These are phyloP conservation scores for Rhysida immarginata DNA, from an alignment of 1,140 invertebrate genomes.

Conservation along the genomic window DNA sequence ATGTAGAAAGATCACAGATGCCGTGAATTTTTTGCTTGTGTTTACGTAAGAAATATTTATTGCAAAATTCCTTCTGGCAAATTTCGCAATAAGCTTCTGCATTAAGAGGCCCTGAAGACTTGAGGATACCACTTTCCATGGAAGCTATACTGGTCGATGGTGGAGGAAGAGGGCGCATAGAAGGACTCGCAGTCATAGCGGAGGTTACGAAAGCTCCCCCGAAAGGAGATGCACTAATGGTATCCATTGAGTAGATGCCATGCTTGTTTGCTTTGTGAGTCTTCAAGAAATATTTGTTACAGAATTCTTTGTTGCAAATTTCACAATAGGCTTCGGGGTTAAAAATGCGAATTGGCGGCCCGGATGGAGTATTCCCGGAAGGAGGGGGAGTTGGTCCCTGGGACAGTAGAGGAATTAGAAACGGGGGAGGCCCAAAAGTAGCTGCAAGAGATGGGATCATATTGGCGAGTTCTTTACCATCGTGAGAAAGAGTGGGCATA, in stretches of 20 bases:
- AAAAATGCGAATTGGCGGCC: constrained; percentile 59
- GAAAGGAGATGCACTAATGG: neutral
- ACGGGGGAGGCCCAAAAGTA: constrained; percentile 15
- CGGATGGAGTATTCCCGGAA: neutral
- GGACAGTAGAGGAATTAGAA: constrained; percentile 11
- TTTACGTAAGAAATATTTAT: constrained; percentile 32
- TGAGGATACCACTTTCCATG: neutral
- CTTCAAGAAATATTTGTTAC: constrained; percentile 99
- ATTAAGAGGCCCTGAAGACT: constrained; percentile 15
- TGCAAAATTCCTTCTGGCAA: constrained; percentile 33
- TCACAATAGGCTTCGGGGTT: constrained; percentile 92
- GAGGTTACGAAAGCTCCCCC: neutral
- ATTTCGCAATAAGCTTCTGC: constrained; percentile 32
- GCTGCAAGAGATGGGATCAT: constrained; percentile 5
- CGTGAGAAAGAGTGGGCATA: constrained; percentile 15
- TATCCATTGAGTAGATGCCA: constrained; percentile 41
- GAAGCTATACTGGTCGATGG: neutral
- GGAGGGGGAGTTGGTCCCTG: constrained; percentile 6
- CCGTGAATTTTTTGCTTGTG: constrained; percentile 33
- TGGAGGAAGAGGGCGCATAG: neutral
- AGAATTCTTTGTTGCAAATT: constrained; percentile 96
- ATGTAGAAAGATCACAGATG: constrained; percentile 12
- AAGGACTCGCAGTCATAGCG: neutral
- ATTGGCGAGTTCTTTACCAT: constrained; percentile 8
- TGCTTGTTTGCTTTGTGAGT: constrained; percentile 93